phyloP scores from a whole-genome alignment of 2,113 vertebrate species.

The Scatophagus argus region DNA sequence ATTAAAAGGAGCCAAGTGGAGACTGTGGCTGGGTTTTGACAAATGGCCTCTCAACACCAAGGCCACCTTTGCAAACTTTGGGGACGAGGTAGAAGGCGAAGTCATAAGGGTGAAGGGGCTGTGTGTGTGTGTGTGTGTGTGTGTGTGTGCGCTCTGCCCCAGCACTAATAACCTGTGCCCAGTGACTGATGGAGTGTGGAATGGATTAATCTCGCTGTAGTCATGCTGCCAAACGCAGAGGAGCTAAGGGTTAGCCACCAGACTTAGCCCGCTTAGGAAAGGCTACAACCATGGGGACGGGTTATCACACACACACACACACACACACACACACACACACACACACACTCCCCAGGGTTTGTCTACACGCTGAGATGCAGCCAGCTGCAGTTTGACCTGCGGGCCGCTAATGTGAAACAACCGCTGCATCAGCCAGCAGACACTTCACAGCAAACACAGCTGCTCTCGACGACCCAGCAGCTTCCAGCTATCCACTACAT shows the following conservation, averaged over 20 bases:
- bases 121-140: constrained; percentile 26
- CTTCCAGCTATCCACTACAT: constrained; percentile 16
- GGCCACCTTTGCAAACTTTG: constrained; percentile 79
- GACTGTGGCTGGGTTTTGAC: constrained; percentile 84
- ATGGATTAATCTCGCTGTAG: constrained; percentile 79
- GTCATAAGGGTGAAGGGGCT: constrained; percentile 67
- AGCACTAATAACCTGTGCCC: constrained; percentile 78
- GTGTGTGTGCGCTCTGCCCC: constrained; percentile 47
- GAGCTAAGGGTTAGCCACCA: constrained; percentile 73
- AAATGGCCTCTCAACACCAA: constrained; percentile 86
- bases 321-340: neutral
- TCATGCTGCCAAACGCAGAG: constrained; percentile 72
- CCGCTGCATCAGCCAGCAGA: constrained; percentile 61
- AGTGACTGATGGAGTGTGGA: constrained; percentile 79
- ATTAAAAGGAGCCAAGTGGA: constrained; percentile 88
- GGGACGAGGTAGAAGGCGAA: constrained; percentile 69
- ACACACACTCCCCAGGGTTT: constrained; percentile 45
- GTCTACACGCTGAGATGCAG: constrained; percentile 48
- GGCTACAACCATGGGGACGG: constrained; percentile 69
- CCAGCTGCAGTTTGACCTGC: constrained; percentile 77
- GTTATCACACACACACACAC: constrained; percentile 13
- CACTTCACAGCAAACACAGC: constrained; percentile 69
- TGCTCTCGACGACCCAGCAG: constrained; percentile 43
- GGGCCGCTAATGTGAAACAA: constrained; percentile 69
- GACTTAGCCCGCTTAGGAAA: constrained; percentile 75